Conservation (phyloP, 2,113 vertebrate genomes). For the Pelecanoides urinatrix region DNA sequence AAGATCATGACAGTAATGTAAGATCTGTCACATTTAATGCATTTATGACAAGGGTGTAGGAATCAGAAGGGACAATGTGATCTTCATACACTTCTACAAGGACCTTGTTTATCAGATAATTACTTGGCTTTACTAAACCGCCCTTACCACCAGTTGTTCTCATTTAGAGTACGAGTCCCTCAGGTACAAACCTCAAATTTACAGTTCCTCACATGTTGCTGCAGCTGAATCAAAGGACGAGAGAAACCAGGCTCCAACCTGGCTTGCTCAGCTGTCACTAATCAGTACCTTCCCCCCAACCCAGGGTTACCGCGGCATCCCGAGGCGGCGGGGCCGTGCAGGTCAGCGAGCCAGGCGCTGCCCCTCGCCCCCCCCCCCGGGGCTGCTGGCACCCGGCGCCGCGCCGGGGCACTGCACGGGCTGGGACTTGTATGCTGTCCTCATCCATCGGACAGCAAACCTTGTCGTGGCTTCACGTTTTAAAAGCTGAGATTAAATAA, state of each 20-base stretch:
- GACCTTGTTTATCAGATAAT: not conserved
- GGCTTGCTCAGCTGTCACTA: not conserved
- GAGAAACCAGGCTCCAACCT: not conserved
- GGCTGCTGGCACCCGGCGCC: not conserved
- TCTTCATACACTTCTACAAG: not conserved
- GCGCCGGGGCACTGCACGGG: rapidly evolving
- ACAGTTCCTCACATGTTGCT: not conserved
- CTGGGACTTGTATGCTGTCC: rapidly evolving
- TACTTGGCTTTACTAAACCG: not conserved
- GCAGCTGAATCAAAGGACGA: rapidly evolving
- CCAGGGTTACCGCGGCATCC: not conserved
- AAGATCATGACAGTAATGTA: not conserved
- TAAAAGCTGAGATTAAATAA: not conserved
- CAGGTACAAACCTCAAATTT: not conserved
- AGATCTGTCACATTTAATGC: slow-evolving; percentile 4
- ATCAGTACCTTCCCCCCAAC: not conserved
- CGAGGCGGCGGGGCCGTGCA: rapidly evolving
- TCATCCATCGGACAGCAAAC: too few relatives aligned
- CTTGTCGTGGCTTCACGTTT: rapidly evolving
- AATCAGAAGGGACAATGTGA: slow-evolving; percentile 7
- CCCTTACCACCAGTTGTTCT: not conserved
- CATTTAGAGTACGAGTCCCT: not conserved
- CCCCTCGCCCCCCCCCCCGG: not conserved
- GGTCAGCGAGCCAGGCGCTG: rapidly evolving
- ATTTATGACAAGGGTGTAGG: not conserved